Base-by-base conservation (phyloP, 2,797 vertebrate species). In the Lerista edwardsae region DNA sequence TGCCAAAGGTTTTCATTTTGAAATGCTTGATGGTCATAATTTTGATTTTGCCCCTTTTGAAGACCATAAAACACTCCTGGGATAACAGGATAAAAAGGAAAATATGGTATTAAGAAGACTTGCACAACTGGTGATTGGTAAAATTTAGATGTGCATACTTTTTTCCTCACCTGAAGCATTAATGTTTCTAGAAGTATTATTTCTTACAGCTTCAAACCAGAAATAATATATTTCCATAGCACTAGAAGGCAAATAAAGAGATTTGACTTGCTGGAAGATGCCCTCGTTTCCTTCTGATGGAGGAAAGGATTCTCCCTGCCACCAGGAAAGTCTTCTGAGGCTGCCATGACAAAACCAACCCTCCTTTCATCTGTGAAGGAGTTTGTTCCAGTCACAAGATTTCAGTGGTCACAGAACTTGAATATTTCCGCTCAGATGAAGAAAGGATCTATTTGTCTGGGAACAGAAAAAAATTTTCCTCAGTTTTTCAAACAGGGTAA, bases 401-500 rank as follows among this genome's bases (percentile, higher is more conserved):
- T 17, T 41, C 27, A 27, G 15, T 17, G 7, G 31, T 29, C 27
- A 27, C 21, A 55, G 59, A 67, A 71, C 21, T 6, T 47, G 44
- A 64, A n/a, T 57, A 23, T 34, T 29, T 51, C 31, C 19, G 12
- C 29, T 64, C 44, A 3, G 1, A 23, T 76, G 64, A 41, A 41
- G 55, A 57, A 74, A 64, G 55, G 23, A 75, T 67, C 55, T 25
- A 71, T 80, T 27, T 57, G 21, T n/a, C 10, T 73, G 29, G 73
- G 44, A 71, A 57, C 12, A 80, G 34, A 77, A 75, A 59, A 29
- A 36, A 34, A 36, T 65, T 57, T 61, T 11, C 73, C 12, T 34
- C 47, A 55, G 44, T 31, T 81, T 51, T 81, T 69, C 65, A 62
- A n/a, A 39, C 72, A 84, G 62, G 55, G 82, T 31, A 61, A 71